Evolutionary conservation across 2,888 invertebrate genomes (phyloP).

Genomic region (Gisinianus flammeolus): DNA sequence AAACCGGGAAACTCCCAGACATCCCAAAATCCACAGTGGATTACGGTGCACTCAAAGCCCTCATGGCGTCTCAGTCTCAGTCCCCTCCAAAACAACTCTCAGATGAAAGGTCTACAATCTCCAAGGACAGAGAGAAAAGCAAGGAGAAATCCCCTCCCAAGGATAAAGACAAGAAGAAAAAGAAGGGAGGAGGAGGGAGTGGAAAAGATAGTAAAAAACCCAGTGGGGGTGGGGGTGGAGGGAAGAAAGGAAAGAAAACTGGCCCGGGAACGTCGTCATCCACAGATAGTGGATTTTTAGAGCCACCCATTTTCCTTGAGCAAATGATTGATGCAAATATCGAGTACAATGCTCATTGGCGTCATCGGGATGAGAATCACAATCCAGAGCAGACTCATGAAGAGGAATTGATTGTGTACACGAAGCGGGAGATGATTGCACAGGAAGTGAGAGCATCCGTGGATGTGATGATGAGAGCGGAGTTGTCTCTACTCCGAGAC

Average conservation of each 20-base stretch:
- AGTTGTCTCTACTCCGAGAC: slow-evolving; percentile 70
- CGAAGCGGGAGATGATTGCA: slow-evolving; percentile 83
- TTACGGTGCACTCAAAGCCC: slow-evolving; percentile 79
- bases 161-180: background rate
- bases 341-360: slow-evolving; percentile 82
- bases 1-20: slow-evolving; percentile 86
- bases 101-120: slow-evolving; percentile 38
- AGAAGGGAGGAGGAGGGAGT: background rate
- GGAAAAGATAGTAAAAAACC: slow-evolving; percentile 12
- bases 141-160: background rate
- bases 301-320: slow-evolving; percentile 74
- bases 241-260: slow-evolving; percentile 64
- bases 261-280: slow-evolving; percentile 69
- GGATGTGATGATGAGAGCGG: slow-evolving; percentile 65
- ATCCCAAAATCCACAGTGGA: slow-evolving; percentile 84
- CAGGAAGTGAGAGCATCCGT: slow-evolving; percentile 73
- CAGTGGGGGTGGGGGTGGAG: slow-evolving; percentile 66
- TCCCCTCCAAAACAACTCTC: slow-evolving; percentile 62
- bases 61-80: too few species aligned
- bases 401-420: slow-evolving; percentile 80
- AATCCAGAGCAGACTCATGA: slow-evolving; percentile 80
- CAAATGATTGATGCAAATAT: slow-evolving; percentile 75
- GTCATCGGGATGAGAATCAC: slow-evolving; percentile 74
- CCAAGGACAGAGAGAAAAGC: slow-evolving; percentile 11
- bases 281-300: slow-evolving; percentile 68